Conservation (phyloP, 2,888 invertebrate species). For the Hylaea fasciaria region DNA sequence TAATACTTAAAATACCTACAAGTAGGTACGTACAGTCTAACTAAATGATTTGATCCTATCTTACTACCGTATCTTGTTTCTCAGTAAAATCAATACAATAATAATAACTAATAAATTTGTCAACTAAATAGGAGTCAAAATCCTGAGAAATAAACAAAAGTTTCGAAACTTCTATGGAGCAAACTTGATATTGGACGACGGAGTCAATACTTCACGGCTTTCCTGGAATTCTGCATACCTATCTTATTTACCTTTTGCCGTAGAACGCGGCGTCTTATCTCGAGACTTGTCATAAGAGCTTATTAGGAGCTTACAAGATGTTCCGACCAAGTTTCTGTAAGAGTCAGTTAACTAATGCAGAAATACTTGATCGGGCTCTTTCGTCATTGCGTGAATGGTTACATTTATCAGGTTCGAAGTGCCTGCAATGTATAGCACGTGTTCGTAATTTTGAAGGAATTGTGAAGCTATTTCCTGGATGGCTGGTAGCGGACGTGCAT, state of each 20-base stretch:
- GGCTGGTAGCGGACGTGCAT: too few species aligned
- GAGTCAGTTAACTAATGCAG: constrained; percentile 1
- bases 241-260: not conserved
- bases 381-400: not conserved
- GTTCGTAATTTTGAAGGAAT: not conserved
- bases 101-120: too few species aligned
- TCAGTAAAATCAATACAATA: too few species aligned
- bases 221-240: not conserved
- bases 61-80: too few species aligned
- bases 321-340: constrained; percentile 11
- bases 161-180: too few species aligned
- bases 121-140: too few species aligned
- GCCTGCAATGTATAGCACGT: not conserved
- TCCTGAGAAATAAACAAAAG: too few species aligned
- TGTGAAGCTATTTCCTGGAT: not conserved
- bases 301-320: constrained; percentile 14
- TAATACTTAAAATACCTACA: too few species aligned
- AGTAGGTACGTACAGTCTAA: too few species aligned
- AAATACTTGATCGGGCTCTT: constrained; percentile 1
- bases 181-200: not conserved
- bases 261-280: constrained; percentile 13
- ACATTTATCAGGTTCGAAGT: not conserved
- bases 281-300: constrained; percentile 13
- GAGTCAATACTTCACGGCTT: not conserved
- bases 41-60: too few species aligned